Conservation (phyloP, 2,888 invertebrate genomes). For the Trichogramma dendrolimi region DNA sequence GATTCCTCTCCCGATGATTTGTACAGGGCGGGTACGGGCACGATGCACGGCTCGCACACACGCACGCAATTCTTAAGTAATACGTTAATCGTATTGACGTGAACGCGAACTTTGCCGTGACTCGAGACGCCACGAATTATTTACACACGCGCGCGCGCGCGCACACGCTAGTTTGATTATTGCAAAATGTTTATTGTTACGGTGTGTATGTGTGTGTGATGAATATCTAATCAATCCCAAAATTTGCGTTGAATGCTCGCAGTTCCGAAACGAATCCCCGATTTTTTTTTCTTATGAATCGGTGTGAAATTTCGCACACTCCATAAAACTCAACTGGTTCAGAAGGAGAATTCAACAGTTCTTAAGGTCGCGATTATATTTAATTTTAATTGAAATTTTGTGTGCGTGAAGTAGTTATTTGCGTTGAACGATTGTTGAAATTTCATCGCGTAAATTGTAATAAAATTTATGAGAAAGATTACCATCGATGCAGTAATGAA, state of each 20-base stretch:
- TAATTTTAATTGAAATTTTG: not conserved
- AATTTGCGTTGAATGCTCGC: too few relatives aligned
- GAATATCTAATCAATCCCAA: too few relatives aligned
- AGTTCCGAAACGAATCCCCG: not conserved
- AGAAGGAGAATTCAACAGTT: not conserved
- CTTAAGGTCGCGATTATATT: not conserved
- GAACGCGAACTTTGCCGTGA: slow-evolving; percentile 7
- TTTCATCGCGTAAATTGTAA: too few relatives aligned
- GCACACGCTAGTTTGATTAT: too few relatives aligned
- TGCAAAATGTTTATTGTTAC: too few relatives aligned
- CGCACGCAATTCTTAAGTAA: slow-evolving; percentile 23
- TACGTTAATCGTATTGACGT: slow-evolving; percentile 4
- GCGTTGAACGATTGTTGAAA: too few relatives aligned
- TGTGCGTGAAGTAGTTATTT: not conserved
- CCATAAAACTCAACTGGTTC: not conserved
- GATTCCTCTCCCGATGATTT: slow-evolving; percentile 6
- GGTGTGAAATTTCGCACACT: slow-evolving; percentile 15
- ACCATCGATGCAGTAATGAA: too few relatives aligned
- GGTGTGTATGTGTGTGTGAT: too few relatives aligned
- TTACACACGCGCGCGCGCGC: too few relatives aligned
- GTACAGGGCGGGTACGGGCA: slow-evolving; percentile 9
- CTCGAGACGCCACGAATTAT: too few relatives aligned
- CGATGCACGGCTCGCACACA: not conserved
- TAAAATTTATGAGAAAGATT: too few relatives aligned
- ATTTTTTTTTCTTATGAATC: not conserved